Conservation (phyloP, 2,888 invertebrate species). For the Pilophorus perplexus region DNA sequence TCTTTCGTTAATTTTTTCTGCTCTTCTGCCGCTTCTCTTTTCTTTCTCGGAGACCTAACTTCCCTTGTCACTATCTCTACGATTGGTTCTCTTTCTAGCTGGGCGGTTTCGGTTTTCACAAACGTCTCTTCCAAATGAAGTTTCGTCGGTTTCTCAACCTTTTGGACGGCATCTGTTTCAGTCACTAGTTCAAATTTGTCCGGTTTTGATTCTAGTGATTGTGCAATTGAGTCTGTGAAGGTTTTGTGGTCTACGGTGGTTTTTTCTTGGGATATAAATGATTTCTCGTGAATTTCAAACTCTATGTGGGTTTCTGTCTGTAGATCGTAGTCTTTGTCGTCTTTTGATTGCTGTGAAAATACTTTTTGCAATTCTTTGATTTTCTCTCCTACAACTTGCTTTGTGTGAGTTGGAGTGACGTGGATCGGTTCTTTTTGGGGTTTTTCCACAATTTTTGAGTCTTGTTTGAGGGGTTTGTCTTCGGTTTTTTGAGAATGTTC, state of each 20-base stretch:
- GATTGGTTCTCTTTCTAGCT: slow-evolving; percentile 5
- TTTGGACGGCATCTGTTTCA: background rate
- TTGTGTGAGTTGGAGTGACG: slow-evolving; percentile 48
- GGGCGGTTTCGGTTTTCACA: slow-evolving; percentile 34
- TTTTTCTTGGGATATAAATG: background rate
- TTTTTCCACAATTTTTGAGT: slow-evolving; percentile 37
- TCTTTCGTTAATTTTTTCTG: slow-evolving; percentile 44
- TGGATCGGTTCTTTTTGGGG: slow-evolving; percentile 8
- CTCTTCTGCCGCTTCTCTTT: slow-evolving; percentile 38
- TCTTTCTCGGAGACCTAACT: background rate
- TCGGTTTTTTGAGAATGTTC: slow-evolving; percentile 54
- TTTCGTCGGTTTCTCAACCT: slow-evolving; percentile 21
- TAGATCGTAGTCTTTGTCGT: slow-evolving; percentile 49
- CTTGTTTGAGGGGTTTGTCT: slow-evolving; percentile 50
- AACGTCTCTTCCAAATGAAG: slow-evolving; percentile 16
- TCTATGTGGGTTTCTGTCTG: background rate
- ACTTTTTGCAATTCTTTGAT: slow-evolving; percentile 56
- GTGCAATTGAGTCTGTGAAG: slow-evolving; percentile 42
- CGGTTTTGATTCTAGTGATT: slow-evolving; percentile 46
- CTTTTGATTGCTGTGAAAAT: slow-evolving; percentile 53
- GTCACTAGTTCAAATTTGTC: slow-evolving; percentile 26
- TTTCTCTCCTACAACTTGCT: slow-evolving; percentile 54
- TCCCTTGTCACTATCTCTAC: slow-evolving; percentile 1
- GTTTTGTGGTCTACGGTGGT: slow-evolving; percentile 42
- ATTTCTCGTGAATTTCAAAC: too few species aligned